phyloP scores from a whole-genome alignment of 2,113 vertebrate genomes.

The Mesocricetus auratus region DNA sequence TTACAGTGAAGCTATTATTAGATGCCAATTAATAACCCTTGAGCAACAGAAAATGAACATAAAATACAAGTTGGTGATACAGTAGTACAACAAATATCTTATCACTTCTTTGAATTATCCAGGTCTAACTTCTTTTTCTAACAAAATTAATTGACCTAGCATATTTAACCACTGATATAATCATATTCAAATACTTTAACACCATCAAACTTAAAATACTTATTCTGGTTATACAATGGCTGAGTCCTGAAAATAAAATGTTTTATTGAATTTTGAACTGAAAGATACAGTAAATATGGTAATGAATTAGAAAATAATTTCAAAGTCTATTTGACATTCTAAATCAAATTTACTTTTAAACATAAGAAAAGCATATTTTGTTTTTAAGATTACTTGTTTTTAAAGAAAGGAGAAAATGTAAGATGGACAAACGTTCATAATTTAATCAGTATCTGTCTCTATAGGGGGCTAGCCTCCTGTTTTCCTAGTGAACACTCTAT shows the following conservation, averaged over 20 bases:
- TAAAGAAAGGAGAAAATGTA: not conserved
- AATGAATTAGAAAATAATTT: slow-evolving; percentile 25
- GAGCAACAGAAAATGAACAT: not conserved
- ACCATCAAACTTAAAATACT: slow-evolving; percentile 27
- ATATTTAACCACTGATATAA: not conserved
- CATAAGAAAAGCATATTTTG: not conserved
- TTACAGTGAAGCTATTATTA: not conserved
- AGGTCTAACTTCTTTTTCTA: not conserved
- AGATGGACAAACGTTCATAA: not conserved
- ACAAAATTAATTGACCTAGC: not conserved
- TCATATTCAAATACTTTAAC: slow-evolving; percentile 29
- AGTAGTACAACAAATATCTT: not conserved
- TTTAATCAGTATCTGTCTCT: not conserved
- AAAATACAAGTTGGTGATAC: not conserved
- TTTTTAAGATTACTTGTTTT: not conserved
- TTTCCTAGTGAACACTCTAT: not conserved
- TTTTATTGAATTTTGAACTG: slow-evolving; percentile 10
- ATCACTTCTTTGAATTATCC: slow-evolving; percentile 2
- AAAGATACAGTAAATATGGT: not conserved
- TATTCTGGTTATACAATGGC: not conserved
- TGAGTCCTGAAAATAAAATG: not conserved
- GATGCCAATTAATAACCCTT: not conserved
- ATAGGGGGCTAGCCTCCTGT: not conserved
- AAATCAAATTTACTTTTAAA: not conserved
- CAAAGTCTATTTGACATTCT: not conserved